Evolutionary conservation across 2,888 invertebrate genomes (phyloP), one percentile per base, ranked within the genome.

Genomic region (Amiota minor): DNA sequence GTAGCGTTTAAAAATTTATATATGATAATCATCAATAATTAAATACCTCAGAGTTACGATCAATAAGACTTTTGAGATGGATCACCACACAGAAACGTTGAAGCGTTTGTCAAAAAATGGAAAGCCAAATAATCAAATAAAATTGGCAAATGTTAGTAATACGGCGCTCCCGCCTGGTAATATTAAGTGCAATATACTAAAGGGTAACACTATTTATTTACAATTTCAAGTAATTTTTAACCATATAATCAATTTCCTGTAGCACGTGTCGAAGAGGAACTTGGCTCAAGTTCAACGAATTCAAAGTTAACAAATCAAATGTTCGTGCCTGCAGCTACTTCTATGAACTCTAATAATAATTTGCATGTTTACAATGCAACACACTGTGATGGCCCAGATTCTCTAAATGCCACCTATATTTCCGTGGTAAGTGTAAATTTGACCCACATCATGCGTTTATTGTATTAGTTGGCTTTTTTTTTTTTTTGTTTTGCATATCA

Each of bases 161-260:
- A 87, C 90, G 0, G 93, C 95, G 23, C 65, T 97, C 74, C 97
- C 97, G 64, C 96, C 96, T 10, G 96, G 97, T 78, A 96, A 97
- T 87, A 92, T 98, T 76, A 98, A 98, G 90, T 98, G 98, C 90
- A 98, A 96, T 91, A 97, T 98, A 88, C 91, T 98, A 72, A 98
- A 98, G 92, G 96, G 96, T 90, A 92, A 92, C 35, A 35, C 35
- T 35, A 6, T 35, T 35, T 35, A 35, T 35, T 6, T 2, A 35
- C 35, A 35, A 35, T 6, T 35, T 35, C 2, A 35, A 47, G 16
- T 59, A 12, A 18, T 6, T 45, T 6, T 12, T 23, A 62, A 12
- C 35, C 8, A 9, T 12, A 14, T 68, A n/a, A 10, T 46, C 6
- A 47, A 14, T 70, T 16, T 71, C 9, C 56, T 85, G 6, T 79